Percentiles rank a stretch among this genome's conserved stretches.
phyloP scores from a whole-genome alignment of 2,113 vertebrate species.

The Sapayoa aenigma region DNA sequence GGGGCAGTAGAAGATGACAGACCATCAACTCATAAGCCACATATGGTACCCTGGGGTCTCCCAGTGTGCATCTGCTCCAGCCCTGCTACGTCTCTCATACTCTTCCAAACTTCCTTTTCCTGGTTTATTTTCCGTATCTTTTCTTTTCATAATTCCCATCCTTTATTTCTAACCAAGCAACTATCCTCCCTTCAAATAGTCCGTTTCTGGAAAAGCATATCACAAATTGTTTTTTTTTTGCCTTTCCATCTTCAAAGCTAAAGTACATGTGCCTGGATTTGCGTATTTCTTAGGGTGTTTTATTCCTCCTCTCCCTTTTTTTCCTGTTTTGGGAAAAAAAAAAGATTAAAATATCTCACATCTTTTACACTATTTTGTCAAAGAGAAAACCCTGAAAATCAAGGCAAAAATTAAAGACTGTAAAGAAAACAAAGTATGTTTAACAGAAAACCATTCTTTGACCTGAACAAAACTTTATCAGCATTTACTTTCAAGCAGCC shows the following conservation, averaged over 20 bases:
- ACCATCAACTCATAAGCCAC: neutral
- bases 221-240: neutral
- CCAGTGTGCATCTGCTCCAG: neutral
- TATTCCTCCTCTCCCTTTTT: fast-evolving
- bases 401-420: neutral
- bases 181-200: neutral
- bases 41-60: neutral
- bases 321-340: neutral
- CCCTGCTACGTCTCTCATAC: fast-evolving
- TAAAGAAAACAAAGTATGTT: neutral
- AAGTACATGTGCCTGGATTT: neutral
- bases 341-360: neutral
- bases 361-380: neutral
- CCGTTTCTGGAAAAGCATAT: neutral
- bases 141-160: neutral
- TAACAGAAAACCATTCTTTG: neutral
- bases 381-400: neutral
- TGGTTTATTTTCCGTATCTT: neutral
- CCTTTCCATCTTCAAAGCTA: neutral
- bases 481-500: fast-evolving
- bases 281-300: neutral
- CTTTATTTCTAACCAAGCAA: neutral
- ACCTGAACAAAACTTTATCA: neutral
- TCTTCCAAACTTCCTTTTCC: neutral
- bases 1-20: neutral